Evolutionary conservation across 2,888 invertebrate species (phyloP), one percentile per base, ranked within the genome.

Genomic region (Carcina quercana): DNA sequence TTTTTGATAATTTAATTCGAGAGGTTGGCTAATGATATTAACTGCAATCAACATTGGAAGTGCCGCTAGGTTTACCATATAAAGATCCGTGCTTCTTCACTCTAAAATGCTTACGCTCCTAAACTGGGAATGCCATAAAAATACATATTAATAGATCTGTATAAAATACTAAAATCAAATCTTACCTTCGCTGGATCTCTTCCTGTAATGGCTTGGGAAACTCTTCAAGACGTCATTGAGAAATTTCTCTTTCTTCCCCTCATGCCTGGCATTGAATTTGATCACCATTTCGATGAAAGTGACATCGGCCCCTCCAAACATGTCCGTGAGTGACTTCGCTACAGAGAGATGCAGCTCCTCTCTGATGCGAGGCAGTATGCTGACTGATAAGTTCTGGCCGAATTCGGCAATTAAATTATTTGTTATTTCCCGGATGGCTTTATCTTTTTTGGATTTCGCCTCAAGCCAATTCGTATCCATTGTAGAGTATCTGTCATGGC

Each of bases 261-360:
- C 49, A 35, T 67, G 63, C 37, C 52, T 68, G 6, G 70, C 57
- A 30, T 72, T 64, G 42, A 71, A 80, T 39, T 70, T 72, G 20
- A 72, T 55, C 11, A 76, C 55, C 15, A 73, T 60, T 41, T 79
- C 78, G 19, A 76, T 76, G 37, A 64, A 75, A 2, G 79, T 65
- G 0, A 71, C 60, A 15, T 80, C 78, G 13, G 49, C 41, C n/a
- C 60, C 47, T 1, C 63, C 67, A 35, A 73, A 79, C 64, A 76
- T 70, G 1, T 70, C 61, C 12, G 50, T 40, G 20, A 82, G 43
- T 8, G 64, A 51, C 10, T 53, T 50, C 2, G 40, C 36, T 2
- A 78, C 19, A 1, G 53, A 38, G 4, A 53, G 19, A 20, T 55
- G 59, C 3, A 80, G 30, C 32, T 73, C 71, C 13, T 63, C 60